Percentiles rank a stretch among this genome's conserved stretches.
These are phyloP conservation scores for Drosophila barbarae DNA, from an alignment of 2,888 invertebrate genomes.

Conservation along the genomic window DNA sequence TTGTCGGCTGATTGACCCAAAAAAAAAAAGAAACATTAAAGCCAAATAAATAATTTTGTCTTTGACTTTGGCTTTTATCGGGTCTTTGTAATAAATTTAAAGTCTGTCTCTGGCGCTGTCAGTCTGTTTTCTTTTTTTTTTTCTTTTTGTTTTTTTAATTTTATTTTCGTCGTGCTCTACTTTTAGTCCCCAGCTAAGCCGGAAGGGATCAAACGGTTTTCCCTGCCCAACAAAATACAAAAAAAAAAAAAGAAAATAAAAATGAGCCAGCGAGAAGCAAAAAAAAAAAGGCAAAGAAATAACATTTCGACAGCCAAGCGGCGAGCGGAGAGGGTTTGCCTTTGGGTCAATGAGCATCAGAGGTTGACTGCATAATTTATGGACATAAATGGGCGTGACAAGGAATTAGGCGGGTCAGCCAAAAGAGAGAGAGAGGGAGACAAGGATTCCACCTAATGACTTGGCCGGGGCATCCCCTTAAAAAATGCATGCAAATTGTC, in stretches of 20 bases:
- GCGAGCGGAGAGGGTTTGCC: neutral
- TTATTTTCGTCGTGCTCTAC: constrained; percentile 58
- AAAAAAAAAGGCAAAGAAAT: constrained; percentile 25
- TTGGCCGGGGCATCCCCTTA: constrained; percentile 19
- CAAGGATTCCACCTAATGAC: constrained; percentile 43
- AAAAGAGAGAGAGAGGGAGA: too few species aligned
- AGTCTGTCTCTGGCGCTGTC: constrained; percentile 12
- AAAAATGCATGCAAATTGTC: constrained; percentile 62
- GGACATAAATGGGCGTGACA: constrained; percentile 53
- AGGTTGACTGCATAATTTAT: constrained; percentile 62
- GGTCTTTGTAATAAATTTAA: constrained; percentile 62
- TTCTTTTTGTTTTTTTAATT: constrained; percentile 33
- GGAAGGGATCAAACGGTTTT: constrained; percentile 72
- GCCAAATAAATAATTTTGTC: constrained; percentile 60
- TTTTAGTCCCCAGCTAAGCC: constrained; percentile 62
- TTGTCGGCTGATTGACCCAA: too few species aligned
- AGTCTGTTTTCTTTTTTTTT: neutral
- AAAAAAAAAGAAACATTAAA: constrained; percentile 13
- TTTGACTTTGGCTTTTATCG: constrained; percentile 45
- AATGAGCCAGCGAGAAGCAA: constrained; percentile 20
- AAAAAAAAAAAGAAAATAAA: constrained; percentile 40
- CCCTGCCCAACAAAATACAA: constrained; percentile 7
- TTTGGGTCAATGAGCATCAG: constrained; percentile 51
- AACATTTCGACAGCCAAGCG: constrained; percentile 31
- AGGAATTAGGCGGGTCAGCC: constrained; percentile 22